Evolutionary conservation across 2,797 vertebrate genomes (phyloP).

Genomic region (Scarus forsteni): DNA sequence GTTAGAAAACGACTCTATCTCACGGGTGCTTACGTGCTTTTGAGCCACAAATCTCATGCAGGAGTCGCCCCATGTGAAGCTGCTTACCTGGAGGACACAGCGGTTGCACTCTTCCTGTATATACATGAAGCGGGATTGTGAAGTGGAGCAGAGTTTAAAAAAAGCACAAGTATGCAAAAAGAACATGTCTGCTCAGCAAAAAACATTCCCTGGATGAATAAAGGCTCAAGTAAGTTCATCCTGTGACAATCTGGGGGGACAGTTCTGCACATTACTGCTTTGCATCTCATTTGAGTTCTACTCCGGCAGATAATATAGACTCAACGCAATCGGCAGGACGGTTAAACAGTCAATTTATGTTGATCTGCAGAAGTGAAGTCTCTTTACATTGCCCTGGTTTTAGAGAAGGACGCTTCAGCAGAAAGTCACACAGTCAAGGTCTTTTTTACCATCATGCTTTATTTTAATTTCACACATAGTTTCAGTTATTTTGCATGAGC

Average conservation of each 20-base stretch:
- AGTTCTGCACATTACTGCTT: conserved; percentile 46
- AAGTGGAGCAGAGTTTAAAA: conserved; percentile 47
- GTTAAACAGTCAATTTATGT: conserved; percentile 28
- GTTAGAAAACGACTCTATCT: conserved; percentile 16
- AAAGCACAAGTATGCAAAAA: conserved; percentile 56
- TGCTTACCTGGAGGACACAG: background rate
- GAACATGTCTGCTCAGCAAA: conserved; percentile 66
- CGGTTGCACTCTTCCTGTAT: conserved; percentile 19
- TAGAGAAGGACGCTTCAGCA: background rate
- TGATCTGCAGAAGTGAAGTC: conserved; percentile 31
- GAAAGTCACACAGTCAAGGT: background rate
- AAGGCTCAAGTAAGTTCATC: conserved; percentile 59
- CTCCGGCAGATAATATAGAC: conserved; percentile 24
- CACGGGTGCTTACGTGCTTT: conserved; percentile 36
- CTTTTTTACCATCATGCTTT: no score
- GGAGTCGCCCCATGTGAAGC: conserved; percentile 4
- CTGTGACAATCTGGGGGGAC: conserved; percentile 57
- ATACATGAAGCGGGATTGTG: conserved; percentile 17
- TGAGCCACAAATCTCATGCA: conserved; percentile 45
- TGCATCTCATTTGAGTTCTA: conserved; percentile 54
- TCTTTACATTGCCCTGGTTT: conserved; percentile 1
- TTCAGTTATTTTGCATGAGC: no score
- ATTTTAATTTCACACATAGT: no score
- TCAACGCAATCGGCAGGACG: conserved; percentile 20
- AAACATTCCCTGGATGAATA: conserved; percentile 52